Base-by-base conservation (phyloP, 2,113 vertebrate species). In the Calyptomena viridis region DNA sequence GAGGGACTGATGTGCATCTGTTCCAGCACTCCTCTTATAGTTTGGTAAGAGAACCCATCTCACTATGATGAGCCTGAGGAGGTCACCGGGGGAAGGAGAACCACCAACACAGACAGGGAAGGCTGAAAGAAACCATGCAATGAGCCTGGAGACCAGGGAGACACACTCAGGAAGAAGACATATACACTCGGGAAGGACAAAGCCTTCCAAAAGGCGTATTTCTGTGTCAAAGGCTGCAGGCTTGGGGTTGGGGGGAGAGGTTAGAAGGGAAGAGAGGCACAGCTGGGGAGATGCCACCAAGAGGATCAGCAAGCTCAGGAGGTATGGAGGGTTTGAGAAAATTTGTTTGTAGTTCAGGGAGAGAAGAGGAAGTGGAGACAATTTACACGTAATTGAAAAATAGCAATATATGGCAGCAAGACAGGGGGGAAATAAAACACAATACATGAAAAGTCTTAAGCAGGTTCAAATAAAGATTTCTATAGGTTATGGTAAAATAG, bases 401-500 rank as follows among this genome's bases (percentile, higher is more conserved):
- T 1, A 64, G 30, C 31, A n/a, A 53, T 58, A 31, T 56, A 21
- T 21, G 69, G 68, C 74, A 89, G 80, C 39, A 28, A 72, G 37
- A 31, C 0, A 3, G 28, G 16, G 18, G 53, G 12, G 10, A 16
- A n/a, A 23, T 59, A 82, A 66, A 4, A 3, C 14, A 49, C 30
- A 68, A 55, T 4, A 72, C 24, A 64, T 47, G 28, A 84, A 90
- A 85, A 93, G 19, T 62, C 40, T 47, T 72, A 59, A 90, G 39
- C 55, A 76, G 68, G 60, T 73, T 84, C 42, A 75, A 87, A 84
- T 30, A 35, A 55, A 81, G 82, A 95, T 83, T 94, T 92, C 85
- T 91, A 49, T n/a, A 82, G 56, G 62, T 93, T 96, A 77, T 28
- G 6, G 47, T 75, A 86, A 85, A 73, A 69, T 60, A 39, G n/a